These are phyloP conservation scores for Tridacna crocea DNA, from an alignment of 2,888 invertebrate genomes.

Conservation along the genomic window DNA sequence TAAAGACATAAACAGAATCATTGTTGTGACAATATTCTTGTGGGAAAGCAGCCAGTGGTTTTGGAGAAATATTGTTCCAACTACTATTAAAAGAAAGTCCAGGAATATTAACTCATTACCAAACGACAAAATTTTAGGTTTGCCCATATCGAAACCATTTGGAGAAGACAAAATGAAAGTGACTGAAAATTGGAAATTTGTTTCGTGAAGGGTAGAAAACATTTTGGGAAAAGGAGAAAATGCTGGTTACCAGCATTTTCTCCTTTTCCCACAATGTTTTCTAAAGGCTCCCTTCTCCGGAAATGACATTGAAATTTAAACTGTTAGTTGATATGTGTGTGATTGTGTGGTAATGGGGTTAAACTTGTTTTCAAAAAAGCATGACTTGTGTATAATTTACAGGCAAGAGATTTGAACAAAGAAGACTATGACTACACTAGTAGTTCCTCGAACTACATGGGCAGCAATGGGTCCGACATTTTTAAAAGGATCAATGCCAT, in stretches of 20 bases:
- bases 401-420: conserved; percentile 17
- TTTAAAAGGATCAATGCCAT: conserved; percentile 84
- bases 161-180: too few species aligned
- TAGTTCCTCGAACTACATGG: conserved; percentile 14
- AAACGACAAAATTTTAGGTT: too few species aligned
- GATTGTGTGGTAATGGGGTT: not conserved
- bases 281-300: not conserved
- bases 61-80: too few species aligned
- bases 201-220: too few species aligned
- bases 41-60: not conserved
- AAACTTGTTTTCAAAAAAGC: not conserved
- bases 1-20: not conserved
- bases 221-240: too few species aligned
- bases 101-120: too few species aligned
- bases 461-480: conserved; percentile 73
- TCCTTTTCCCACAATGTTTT: not conserved
- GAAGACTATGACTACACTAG: conserved; percentile 15
- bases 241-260: not conserved
- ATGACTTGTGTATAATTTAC: not conserved
- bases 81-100: too few species aligned
- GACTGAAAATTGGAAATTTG: too few species aligned
- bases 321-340: too few species aligned
- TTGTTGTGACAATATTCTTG: not conserved
- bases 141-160: too few species aligned
- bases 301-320: too few species aligned